Evolutionary conservation across 2,888 invertebrate genomes (phyloP).

Genomic region (Zhuqinia jingwanae): DNA sequence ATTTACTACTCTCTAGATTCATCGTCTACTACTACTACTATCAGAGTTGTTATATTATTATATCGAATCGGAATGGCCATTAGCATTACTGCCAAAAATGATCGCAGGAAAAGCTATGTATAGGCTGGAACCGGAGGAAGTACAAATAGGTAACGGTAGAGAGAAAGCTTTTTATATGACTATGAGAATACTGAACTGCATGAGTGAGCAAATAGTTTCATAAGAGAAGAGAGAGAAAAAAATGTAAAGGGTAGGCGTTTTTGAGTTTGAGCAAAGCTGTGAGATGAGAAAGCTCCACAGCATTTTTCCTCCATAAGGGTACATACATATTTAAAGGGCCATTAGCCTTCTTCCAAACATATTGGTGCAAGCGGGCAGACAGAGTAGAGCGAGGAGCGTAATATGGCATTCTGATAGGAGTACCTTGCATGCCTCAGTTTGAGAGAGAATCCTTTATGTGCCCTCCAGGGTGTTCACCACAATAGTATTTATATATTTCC

Average conservation of each 20-base stretch:
- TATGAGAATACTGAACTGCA: constrained; percentile 1
- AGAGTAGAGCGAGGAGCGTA: neutral
- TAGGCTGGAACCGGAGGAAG: neutral
- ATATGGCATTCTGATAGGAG: neutral
- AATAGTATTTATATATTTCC: neutral
- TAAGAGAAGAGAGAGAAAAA: constrained; percentile 8
- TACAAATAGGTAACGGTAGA: neutral
- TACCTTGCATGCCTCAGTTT: constrained; percentile 7
- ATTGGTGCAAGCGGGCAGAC: neutral
- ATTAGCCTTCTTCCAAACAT: constrained; percentile 27
- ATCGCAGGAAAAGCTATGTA: neutral
- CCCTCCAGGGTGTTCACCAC: constrained; percentile 43
- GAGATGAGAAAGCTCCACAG: constrained; percentile 26
- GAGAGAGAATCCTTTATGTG: neutral
- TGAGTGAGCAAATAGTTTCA: constrained; percentile 13
- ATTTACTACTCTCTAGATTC: neutral
- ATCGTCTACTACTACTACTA: neutral
- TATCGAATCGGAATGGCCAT: neutral
- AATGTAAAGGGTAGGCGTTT: neutral
- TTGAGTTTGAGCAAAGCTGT: neutral
- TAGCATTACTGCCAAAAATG: neutral
- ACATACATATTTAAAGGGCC: constrained; percentile 51
- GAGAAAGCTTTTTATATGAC: neutral
- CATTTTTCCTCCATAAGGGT: constrained; percentile 31
- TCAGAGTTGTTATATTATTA: neutral